phyloP scores from a whole-genome alignment of 2,888 invertebrate genomes.

The Himalopsyche anomala region DNA sequence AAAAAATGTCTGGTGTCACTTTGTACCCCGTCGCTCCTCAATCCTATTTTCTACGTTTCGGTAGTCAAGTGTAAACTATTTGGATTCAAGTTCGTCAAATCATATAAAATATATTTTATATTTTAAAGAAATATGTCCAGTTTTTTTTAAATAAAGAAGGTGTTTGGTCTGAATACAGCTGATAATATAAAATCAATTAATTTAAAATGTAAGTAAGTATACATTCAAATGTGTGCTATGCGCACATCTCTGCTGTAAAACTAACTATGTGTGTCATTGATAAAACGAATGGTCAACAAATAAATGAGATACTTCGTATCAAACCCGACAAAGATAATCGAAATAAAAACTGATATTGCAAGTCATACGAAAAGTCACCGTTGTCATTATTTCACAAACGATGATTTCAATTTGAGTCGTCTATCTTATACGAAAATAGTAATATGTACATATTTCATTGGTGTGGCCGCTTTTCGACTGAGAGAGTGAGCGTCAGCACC shows the following conservation, averaged over 20 bases:
- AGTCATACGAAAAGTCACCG: neutral
- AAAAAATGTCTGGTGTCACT: too few relatives aligned
- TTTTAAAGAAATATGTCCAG: too few relatives aligned
- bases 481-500: neutral
- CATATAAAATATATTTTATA: too few relatives aligned
- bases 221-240: neutral
- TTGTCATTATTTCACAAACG: neutral
- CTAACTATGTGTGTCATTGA: neutral
- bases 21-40: too few relatives aligned
- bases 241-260: neutral
- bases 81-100: too few relatives aligned
- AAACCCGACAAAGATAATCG: neutral
- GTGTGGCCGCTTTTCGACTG: neutral
- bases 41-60: too few relatives aligned
- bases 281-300: neutral
- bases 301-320: neutral
- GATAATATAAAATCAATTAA: neutral
- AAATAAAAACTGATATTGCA: slow-evolving; percentile 4
- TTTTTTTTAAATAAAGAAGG: neutral
- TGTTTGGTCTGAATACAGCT: neutral
- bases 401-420: slow-evolving; percentile 27
- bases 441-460: neutral
- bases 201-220: neutral
- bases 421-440: neutral
- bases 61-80: too few relatives aligned